phyloP scores from a whole-genome alignment of 2,113 vertebrate genomes.

The Heloderma charlesbogerti region DNA sequence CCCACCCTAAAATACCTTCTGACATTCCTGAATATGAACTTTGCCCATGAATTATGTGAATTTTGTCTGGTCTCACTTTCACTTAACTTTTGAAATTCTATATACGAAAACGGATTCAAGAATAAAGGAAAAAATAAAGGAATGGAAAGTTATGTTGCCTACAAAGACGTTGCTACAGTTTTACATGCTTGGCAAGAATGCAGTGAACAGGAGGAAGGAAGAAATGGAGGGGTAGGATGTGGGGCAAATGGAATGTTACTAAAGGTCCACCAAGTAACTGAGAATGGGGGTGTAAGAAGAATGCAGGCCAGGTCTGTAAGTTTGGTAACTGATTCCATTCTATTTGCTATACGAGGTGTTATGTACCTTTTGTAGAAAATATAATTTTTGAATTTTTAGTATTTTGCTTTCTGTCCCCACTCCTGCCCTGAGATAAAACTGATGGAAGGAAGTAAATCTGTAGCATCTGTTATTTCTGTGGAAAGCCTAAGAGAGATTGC shows the following conservation, averaged over 20 bases:
- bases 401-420: neutral
- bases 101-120: constrained; percentile 3
- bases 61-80: neutral
- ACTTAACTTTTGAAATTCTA: constrained; percentile 17
- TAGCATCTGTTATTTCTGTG: neutral
- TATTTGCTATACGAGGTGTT: neutral
- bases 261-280: neutral
- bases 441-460: neutral
- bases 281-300: neutral
- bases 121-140: neutral
- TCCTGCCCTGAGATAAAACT: neutral
- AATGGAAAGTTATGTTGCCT: neutral
- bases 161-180: neutral
- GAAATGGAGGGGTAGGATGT: neutral
- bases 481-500: too few relatives aligned
- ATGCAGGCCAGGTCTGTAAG: neutral
- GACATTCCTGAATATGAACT: neutral
- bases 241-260: neutral
- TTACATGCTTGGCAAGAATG: neutral
- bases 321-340: neutral
- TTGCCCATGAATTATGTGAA: neutral
- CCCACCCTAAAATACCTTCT: neutral
- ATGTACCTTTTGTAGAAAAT: neutral
- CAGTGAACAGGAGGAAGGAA: neutral
- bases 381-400: neutral